Conservation (phyloP, 2,113 vertebrate species). For the Phaethornis superciliosus region DNA sequence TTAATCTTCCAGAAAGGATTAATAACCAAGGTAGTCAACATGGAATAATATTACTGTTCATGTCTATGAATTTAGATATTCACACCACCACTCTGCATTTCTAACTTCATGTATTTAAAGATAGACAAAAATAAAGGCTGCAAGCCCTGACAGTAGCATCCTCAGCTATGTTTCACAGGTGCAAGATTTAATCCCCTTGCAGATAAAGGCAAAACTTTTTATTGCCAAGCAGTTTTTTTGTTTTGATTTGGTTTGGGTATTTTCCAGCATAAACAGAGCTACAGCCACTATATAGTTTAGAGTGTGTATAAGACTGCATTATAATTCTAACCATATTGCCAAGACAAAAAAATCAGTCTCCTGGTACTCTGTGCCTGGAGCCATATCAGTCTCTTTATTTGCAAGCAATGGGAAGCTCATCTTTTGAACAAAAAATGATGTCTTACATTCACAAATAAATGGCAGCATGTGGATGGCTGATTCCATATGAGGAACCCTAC, state of each 20-base stretch:
- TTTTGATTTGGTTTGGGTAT: no score
- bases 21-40: not conserved
- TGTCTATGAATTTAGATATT: not conserved
- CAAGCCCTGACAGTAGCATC: not conserved
- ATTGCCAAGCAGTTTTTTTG: not conserved
- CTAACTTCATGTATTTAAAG: not conserved
- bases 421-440: not conserved
- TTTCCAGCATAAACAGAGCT: not conserved
- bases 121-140: not conserved
- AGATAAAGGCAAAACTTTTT: not conserved
- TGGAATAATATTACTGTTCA: accelerated
- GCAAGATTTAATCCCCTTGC: not conserved
- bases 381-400: not conserved
- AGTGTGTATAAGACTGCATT: not conserved
- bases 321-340: not conserved
- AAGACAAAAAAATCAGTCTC: not conserved
- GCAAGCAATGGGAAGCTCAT: not conserved
- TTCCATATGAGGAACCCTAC: not conserved
- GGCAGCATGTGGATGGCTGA: not conserved
- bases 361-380: not conserved
- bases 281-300: not conserved
- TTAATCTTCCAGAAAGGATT: not conserved
- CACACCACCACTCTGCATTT: not conserved
- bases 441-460: not conserved
- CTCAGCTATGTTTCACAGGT: not conserved